Percentiles rank a stretch among this genome's conserved stretches.
Evolutionary conservation across 2,888 invertebrate species (phyloP).

Genomic region (Hirtodrosophila histrioides): DNA sequence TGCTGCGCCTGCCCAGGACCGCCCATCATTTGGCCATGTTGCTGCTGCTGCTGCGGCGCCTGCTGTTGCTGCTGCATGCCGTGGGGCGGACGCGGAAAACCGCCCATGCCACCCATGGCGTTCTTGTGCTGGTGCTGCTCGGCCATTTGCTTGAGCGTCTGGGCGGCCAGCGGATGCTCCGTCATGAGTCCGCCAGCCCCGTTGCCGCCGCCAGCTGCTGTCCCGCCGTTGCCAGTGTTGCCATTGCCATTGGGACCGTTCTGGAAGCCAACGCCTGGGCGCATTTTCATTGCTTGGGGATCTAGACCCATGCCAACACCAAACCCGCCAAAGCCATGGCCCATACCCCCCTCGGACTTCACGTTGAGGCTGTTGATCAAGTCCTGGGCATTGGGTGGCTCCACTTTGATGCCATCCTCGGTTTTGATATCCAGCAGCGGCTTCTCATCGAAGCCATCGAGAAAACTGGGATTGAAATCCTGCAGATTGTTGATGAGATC

Average conservation of each 20-base stretch:
- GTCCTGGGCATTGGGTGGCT: conserved; percentile 84
- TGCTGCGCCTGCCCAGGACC: conserved; percentile 61
- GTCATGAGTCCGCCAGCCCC: conserved; percentile 84
- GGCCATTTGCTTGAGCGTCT: conserved; percentile 98
- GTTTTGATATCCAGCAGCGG: conserved; percentile 84
- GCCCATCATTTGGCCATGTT: conserved; percentile 80
- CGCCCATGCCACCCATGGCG: conserved; percentile 87
- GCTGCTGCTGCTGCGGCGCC: conserved; percentile 84
- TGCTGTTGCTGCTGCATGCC: conserved; percentile 79
- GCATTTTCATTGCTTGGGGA: conserved; percentile 71
- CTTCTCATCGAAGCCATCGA: conserved; percentile 90
- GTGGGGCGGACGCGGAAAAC: conserved; percentile 85
- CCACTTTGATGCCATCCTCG: conserved; percentile 84
- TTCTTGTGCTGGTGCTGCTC: conserved; percentile 97
- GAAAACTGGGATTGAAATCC: conserved; percentile 91
- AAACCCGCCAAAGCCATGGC: conserved; percentile 82
- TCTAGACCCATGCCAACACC: conserved; percentile 64
- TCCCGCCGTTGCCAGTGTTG: conserved; percentile 74
- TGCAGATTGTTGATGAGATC: conserved; percentile 95
- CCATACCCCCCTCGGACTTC: conserved; percentile 82
- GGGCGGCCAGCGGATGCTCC: conserved; percentile 95
- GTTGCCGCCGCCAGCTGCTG: conserved; percentile 71
- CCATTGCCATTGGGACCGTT: conserved; percentile 53
- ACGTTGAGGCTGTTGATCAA: conserved; percentile 84
- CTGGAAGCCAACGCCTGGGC: conserved; percentile 44